Evolutionary conservation across 2,113 vertebrate genomes (phyloP).

Genomic region (Clinocottus analis): DNA sequence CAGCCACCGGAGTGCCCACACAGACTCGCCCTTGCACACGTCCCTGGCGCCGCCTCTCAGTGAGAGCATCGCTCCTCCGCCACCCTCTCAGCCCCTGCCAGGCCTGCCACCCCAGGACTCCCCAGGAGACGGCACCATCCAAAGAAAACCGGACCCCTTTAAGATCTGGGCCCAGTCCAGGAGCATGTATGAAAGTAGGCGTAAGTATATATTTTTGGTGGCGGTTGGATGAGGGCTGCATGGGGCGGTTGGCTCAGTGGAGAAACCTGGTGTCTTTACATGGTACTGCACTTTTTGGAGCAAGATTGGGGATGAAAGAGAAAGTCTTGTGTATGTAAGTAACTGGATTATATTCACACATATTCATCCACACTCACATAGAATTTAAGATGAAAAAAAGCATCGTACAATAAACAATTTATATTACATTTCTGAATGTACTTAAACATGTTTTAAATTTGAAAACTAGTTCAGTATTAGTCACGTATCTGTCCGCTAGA

Average conservation of each 20-base stretch:
- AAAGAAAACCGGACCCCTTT: conserved; percentile 98
- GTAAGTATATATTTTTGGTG: conserved; percentile 91
- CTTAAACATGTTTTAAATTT: neutral
- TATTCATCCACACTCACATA: neutral
- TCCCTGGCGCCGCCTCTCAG: conserved; percentile 83
- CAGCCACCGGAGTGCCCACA: conserved; percentile 93
- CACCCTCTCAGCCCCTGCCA: conserved; percentile 81
- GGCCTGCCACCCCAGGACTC: conserved; percentile 84
- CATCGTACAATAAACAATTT: neutral
- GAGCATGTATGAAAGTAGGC: conserved; percentile 99
- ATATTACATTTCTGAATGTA: neutral
- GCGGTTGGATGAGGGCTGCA: conserved; percentile 68
- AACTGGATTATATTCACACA: conserved; percentile 13
- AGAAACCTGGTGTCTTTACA: conserved; percentile 35
- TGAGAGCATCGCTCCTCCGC: conserved; percentile 78
- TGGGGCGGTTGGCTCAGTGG: conserved; percentile 54
- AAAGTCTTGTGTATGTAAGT: conserved; percentile 54
- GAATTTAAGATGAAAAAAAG: too few relatives aligned
- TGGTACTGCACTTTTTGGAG: conserved; percentile 18
- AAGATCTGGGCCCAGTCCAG: conserved; percentile 99
- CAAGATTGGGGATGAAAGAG: conserved; percentile 17
- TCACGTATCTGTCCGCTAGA: neutral
- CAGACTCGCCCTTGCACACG: conserved; percentile 90
- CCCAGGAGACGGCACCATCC: conserved; percentile 87
- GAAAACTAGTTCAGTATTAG: neutral